A percentile compares a stretch with the other conserved stretches of the same genome.
These are phyloP conservation scores for Pseudorhombus dupliciocellatus DNA, from an alignment of 2,113 vertebrate species.

Conservation along the genomic window DNA sequence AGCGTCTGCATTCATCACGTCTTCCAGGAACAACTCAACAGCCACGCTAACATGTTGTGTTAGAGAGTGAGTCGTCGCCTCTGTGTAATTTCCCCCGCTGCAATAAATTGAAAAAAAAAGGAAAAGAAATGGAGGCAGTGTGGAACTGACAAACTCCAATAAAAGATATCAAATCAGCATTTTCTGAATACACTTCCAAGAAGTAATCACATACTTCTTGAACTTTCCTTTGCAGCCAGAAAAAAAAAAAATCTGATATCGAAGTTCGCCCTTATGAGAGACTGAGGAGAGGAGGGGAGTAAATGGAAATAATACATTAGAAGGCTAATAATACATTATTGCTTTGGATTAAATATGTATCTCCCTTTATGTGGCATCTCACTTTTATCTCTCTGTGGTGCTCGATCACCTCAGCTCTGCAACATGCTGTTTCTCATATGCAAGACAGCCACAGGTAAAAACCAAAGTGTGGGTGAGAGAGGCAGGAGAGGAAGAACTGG, in stretches of 20 bases:
- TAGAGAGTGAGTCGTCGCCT: slow-evolving; percentile 35
- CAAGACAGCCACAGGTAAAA: slow-evolving; percentile 40
- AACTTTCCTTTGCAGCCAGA: slow-evolving; percentile 29
- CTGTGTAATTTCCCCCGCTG: slow-evolving; percentile 48
- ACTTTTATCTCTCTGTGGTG: slow-evolving; percentile 46
- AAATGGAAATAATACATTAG: slow-evolving; percentile 49
- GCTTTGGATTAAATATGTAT: slow-evolving; percentile 57
- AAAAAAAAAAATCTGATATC: slow-evolving; percentile 29
- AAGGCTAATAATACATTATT: slow-evolving; percentile 55
- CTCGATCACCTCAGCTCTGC: slow-evolving; percentile 7
- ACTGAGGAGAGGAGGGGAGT: slow-evolving; percentile 18
- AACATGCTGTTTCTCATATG: slow-evolving; percentile 28
- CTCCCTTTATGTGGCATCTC: slow-evolving; percentile 44
- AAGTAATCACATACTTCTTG: slow-evolving; percentile 35
- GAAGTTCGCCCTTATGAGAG: slow-evolving; percentile 10
- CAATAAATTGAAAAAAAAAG: slow-evolving; percentile 31
- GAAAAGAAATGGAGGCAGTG: slow-evolving; percentile 26
- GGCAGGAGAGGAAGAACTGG: background rate
- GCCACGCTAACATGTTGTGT: slow-evolving; percentile 38
- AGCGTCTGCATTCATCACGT: slow-evolving; percentile 61
- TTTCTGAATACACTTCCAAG: slow-evolving; percentile 30
- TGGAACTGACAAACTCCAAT: slow-evolving; percentile 45
- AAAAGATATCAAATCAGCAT: slow-evolving; percentile 46
- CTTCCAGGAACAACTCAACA: slow-evolving; percentile 52
- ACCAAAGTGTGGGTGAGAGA: slow-evolving; percentile 33